A percentile compares a stretch with the other conserved stretches of the same genome.
Conservation (phyloP, 2,888 invertebrate species). For the Lathronympha strigana region DNA sequence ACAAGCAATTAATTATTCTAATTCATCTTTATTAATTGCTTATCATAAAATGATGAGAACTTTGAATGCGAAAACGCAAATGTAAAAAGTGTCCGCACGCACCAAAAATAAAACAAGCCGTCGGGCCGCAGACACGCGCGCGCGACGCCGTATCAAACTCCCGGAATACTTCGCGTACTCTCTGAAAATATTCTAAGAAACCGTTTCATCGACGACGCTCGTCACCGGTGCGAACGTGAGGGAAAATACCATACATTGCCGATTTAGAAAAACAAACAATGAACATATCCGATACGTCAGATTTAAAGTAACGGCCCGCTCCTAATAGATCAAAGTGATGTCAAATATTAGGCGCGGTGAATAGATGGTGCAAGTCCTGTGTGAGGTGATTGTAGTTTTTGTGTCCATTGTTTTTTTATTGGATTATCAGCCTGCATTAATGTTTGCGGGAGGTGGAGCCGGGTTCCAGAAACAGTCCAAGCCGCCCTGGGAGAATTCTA, state of each 20-base stretch:
- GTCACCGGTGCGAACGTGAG: conserved; percentile 37
- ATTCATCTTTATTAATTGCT: conserved; percentile 49
- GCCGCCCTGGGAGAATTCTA: conserved; percentile 72
- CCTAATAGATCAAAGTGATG: conserved; percentile 23
- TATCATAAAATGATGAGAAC: conserved; percentile 52
- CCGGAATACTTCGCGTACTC: conserved; percentile 56
- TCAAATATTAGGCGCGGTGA: conserved; percentile 11
- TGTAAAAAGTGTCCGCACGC: conserved; percentile 54
- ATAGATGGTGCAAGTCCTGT: conserved; percentile 34
- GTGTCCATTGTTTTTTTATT: conserved; percentile 42
- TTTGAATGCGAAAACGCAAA: conserved; percentile 57
- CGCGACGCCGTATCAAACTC: conserved; percentile 50
- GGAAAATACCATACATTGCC: conserved; percentile 42
- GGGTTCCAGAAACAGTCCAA: conserved; percentile 77
- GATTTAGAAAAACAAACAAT: conserved; percentile 51
- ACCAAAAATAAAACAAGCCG: conserved; percentile 64
- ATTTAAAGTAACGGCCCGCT: conserved; percentile 23
- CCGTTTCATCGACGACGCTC: conserved; percentile 47
- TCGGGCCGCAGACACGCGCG: conserved; percentile 55
- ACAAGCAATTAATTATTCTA: not conserved
- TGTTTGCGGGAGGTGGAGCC: conserved; percentile 78
- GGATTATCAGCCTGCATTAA: conserved; percentile 49
- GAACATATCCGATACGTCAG: conserved; percentile 25
- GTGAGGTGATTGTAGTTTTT: conserved; percentile 43
- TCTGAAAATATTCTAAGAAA: conserved; percentile 57